Evolutionary conservation across 2,113 vertebrate genomes (phyloP), one percentile per base, ranked within the genome.

Genomic region (Seriola aureovittata): DNA sequence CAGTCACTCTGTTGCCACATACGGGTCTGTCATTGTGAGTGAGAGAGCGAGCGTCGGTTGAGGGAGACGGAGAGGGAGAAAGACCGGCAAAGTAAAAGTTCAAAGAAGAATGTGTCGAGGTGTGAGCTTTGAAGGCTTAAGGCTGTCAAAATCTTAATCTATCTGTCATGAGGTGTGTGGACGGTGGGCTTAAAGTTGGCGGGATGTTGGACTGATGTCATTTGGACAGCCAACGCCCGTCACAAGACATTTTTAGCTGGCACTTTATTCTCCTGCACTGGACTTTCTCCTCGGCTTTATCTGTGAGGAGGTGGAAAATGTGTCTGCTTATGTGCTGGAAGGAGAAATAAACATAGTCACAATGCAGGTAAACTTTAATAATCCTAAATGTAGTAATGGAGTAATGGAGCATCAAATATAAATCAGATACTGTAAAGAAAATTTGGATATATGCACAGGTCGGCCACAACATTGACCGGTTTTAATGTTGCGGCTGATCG

Each of bases 111-210:
- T 60, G 64, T 84, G 71, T 81, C 10, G 8, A 78, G 63, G 75
- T 70, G 55, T 73, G 89, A 93, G 90, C 90, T 88, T 40, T 78
- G 84, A 88, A 71, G 87, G 82, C 72, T 91, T 92, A 77, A 48
- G 48, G 76, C 91, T 89, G 84, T 91, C 63, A 85, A 85, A 87
- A 75, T 75, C 78, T 71, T 90, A 93, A 90, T 93, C 88, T 88
- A 46, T 85, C 83, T 85, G 88, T 93, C 81, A 68, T 34, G 78
- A 86, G 75, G 74, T 23, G 68, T 54, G 80, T 63, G 68, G 75
- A 91, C 70, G 29, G 57, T 0, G 59, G 82, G 80, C 64, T 89
- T 89, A 76, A 25, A 80, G 71, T 71, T 64, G 72, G 32, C 48
- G 6, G 73, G 57, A 57, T 65, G 72, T 75, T 74, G 84, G 71